Base-by-base conservation (phyloP, 2,888 invertebrate species). In the Lucinisca nassula region DNA sequence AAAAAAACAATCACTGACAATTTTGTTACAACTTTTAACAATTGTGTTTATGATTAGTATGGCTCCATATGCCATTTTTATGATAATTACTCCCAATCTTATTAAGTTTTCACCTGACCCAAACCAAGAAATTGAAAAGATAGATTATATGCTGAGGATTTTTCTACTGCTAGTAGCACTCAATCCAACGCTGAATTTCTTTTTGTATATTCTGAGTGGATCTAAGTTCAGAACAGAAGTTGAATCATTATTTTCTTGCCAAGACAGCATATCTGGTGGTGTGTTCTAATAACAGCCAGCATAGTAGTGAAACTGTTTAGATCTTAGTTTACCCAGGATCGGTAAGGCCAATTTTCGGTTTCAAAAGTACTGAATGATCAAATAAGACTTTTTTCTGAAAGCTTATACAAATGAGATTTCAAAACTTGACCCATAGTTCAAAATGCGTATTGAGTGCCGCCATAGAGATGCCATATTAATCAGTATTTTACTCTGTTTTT, bases 51-150 rank as follows among this genome's bases (percentile, higher is more conserved):
- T 93, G 55, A 80, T 92, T 30, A 67, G 67, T 35, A 27, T 92
- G 24, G 79, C 85, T 6, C 81, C 92, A 12, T 93, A 90, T 72
- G 3, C 86, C 14, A 79, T 93, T 32, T 92, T 92, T 79, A 58
- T 92, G n/a, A 2, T 91, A 12, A 88, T 90, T 40, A 92, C 92
- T 32, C 17, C 67, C 2, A 1, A 32, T 35, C 21, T 67, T 4
- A 14, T 67, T 1, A 35, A 67, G 17, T 12, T 12, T 45, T 8
- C 45, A 45, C 32, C 8, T 30, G 17, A 35, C 6, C 1, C 17
- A 2, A 14, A 67, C 35, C 1, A n/a, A 1, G 35, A 67, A 0
- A 1, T 35, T 6, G 35, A 67, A 0, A 12, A 4, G 17, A 21
- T 4, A 35, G 2, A 10, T 3, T 12, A 35, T 4, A 21, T 35